Percentiles rank a stretch among this genome's conserved stretches.
Conservation (phyloP, 1,140 invertebrate species). For the Trichogramma pretiosum region DNA sequence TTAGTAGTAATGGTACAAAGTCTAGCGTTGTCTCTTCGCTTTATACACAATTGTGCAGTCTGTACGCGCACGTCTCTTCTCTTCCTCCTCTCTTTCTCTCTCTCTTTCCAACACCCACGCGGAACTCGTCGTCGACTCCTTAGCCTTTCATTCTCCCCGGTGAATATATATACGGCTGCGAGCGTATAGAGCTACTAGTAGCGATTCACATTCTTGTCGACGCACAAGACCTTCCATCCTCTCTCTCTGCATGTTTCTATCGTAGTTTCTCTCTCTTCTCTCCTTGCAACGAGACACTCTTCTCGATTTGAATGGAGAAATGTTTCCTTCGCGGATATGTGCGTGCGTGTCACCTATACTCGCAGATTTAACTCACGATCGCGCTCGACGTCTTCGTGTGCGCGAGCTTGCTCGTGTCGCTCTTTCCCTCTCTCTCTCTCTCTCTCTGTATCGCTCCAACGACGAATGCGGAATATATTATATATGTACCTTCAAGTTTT, state of each 20-base stretch:
- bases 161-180: constrained; percentile 4
- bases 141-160: neutral
- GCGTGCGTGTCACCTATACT: constrained; percentile 12
- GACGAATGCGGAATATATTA: constrained; percentile 10
- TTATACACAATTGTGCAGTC: no score
- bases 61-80: no score
- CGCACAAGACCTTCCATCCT: constrained; percentile 15
- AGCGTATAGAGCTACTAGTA: neutral
- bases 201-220: no score
- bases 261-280: neutral
- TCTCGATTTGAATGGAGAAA: constrained; percentile 14
- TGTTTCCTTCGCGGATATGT: constrained; percentile 11
- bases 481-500: no score
- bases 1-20: no score
- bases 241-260: no score
- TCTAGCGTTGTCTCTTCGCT: no score
- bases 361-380: constrained; percentile 10
- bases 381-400: no score
- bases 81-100: neutral
- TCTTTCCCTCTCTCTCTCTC: neutral
- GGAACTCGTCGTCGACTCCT: neutral
- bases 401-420: constrained; percentile 13
- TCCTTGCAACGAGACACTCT: neutral
- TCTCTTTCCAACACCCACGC: constrained; percentile 2
- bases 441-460: constrained; percentile 9